Evolutionary conservation across 1,140 invertebrate species (phyloP).

Genomic region (Octopus bimaculoides): DNA sequence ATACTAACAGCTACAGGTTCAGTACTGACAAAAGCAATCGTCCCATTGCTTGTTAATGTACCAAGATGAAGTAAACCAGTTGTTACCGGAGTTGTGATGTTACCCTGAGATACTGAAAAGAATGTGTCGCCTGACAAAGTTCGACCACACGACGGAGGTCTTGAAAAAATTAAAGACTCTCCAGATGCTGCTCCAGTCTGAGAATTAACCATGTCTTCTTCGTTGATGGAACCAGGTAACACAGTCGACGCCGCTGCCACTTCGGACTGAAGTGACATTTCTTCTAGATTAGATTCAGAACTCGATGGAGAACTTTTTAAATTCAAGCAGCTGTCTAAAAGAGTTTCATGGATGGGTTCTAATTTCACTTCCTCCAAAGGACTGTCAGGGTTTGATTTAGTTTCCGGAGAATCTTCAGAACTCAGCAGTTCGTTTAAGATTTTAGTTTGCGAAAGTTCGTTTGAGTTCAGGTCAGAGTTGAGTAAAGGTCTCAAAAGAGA

Average conservation of each 20-base stretch:
- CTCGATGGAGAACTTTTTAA: not conserved
- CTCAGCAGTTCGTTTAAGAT: not conserved
- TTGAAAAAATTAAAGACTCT: not conserved
- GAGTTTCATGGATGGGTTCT: not conserved
- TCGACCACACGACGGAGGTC: not conserved
- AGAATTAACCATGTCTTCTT: not conserved
- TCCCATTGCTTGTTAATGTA: not conserved
- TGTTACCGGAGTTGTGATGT: not conserved
- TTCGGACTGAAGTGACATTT: not conserved
- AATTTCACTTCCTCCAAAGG: not conserved
- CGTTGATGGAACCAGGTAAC: not conserved
- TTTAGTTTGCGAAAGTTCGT: not conserved
- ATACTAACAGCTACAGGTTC: not conserved
- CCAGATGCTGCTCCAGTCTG: not conserved
- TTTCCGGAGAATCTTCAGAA: not conserved
- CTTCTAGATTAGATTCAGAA: not conserved
- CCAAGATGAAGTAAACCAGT: not conserved
- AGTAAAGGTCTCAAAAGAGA: not conserved
- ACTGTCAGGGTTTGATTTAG: not conserved
- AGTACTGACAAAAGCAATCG: not conserved
- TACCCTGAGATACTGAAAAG: not conserved
- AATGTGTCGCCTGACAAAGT: not conserved
- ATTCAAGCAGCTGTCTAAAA: not conserved
- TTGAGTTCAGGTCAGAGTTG: not conserved
- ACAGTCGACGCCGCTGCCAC: not conserved